Base-by-base conservation (phyloP, 2,888 invertebrate genomes). In the Adineta ricciae region DNA sequence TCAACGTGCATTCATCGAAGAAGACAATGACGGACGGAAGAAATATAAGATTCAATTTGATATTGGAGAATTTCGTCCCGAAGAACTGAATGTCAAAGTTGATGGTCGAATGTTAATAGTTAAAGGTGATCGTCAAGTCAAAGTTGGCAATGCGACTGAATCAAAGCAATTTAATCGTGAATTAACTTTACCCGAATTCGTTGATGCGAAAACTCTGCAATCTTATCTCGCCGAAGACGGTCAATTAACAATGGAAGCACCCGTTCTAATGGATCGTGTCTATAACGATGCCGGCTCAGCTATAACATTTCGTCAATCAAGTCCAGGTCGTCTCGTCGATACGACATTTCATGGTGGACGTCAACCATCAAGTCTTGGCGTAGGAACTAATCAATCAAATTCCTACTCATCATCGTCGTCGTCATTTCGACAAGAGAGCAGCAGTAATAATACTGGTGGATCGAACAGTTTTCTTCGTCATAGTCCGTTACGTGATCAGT, bases 181-280 rank as follows among this genome's bases (percentile, higher is more conserved):
- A 83, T 54, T 86, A 54, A 86, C 86, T 5, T 50, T 86, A 46
- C 86, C 86, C 9, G 84, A 86, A 38, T 86, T 86, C 64, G 86
- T 84, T 16, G 86, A 86, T 21, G 46, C 52, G 11, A 72, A 64
- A 38, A 83, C 83, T 1, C 50, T 86, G 32, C 52, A 46, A 52
- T 86, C 86, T 24, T 86, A 83, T 38, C 32, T 86, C 54, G 36
- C 83, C 19, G 72, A 83, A 38, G 41, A 84, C 9, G 86, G 86
- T 11, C 36, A 49, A 72, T 54, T 86, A 19, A 84, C 84, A 9
- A 32, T 86, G 27, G 86, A 86, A 52, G 83, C 84, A 27, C 86
- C 86, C 21, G 83, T 86, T 52, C 41, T 82, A 21, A 64, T 84
- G 56, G 86, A 84, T 24, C 78, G 83, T n/a, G 73, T 86, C 11